Conservation (phyloP, 2,888 invertebrate species). For the Heteromyza rotundicornis region DNA sequence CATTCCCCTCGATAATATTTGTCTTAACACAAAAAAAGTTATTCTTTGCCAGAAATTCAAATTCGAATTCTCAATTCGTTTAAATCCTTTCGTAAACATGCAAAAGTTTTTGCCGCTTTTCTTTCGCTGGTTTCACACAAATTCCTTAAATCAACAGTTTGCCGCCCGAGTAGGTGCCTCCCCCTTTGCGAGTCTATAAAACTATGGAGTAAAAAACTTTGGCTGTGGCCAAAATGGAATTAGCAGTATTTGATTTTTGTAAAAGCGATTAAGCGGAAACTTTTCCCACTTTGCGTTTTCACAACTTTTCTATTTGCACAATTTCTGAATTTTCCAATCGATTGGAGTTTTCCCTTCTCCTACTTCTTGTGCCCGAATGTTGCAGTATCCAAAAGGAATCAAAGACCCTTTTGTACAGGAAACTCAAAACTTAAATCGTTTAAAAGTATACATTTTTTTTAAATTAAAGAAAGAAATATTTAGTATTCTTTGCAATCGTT, state of each 20-base stretch:
- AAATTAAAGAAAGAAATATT: no score
- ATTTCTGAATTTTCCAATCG: background rate
- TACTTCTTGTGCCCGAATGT: no score
- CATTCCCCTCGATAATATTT: no score
- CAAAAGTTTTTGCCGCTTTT: background rate
- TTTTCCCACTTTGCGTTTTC: conserved; percentile 20
- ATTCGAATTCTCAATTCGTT: no score
- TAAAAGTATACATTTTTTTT: no score
- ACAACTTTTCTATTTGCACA: background rate
- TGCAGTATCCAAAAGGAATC: no score
- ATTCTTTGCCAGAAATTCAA: no score
- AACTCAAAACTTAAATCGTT: no score
- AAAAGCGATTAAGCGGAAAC: conserved; percentile 51
- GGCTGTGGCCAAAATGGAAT: background rate
- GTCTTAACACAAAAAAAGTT: no score
- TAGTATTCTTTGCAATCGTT: no score
- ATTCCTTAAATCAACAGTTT: conserved; percentile 10
- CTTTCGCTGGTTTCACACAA: background rate
- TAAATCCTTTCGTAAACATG: background rate
- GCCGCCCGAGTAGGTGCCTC: background rate
- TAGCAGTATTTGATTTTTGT: conserved; percentile 1
- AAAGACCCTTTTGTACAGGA: no score
- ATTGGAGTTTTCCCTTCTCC: background rate
- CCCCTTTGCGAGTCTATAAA: background rate
- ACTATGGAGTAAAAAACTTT: background rate